Evolutionary conservation across 2,113 vertebrate genomes (phyloP), one percentile per base, ranked within the genome.

Genomic region (Melanerpes formicivorus): DNA sequence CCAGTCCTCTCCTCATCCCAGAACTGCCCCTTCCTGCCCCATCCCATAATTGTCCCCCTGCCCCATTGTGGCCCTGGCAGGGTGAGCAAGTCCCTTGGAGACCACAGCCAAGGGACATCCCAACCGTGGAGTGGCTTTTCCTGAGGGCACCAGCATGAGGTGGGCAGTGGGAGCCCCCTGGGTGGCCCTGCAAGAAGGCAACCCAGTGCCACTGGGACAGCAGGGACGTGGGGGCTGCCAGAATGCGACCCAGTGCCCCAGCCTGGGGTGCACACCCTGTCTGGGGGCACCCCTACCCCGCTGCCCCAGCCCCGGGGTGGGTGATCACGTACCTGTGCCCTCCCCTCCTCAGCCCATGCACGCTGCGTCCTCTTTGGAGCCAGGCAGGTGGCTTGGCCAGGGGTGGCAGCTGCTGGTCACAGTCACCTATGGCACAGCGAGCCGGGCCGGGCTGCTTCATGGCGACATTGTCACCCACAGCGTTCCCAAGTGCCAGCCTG

Each of bases 291-390:
- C 48, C 37, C 2, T 58, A 19, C 25, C 26, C 44, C 40, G 26
- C 17, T 58, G 9, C 2, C 0, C n/a, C 0, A 0, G 21, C 18
- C 44, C 79, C 3, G 16, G n/a, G 9, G 1, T 25, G 22, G 18
- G 60, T 37, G 3, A 14, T 82, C 85, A 92, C 93, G 0, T 90
- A 96, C 95, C 96, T 96, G 92, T 2, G 6, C 58, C n/a, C 55
- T 87, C 14, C 58, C 32, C 48, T 90, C 70, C 0, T 3, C 55
- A 67, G 86, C 80, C 74, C 85, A 46, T 73, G 62, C 76, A 85
- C 12, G 25, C 58, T n/a, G 44, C 37, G 21, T 42, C 59, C 46
- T 18, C 55, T 17, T 17, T 29, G 55, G 55, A 56, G 55, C 27
- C 26, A 52, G 50, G 50, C 50, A 52, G 50, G 22, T 25, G 50